phyloP scores from a whole-genome alignment of 1,140 invertebrate genomes.

The Drosophila kanapiae region DNA sequence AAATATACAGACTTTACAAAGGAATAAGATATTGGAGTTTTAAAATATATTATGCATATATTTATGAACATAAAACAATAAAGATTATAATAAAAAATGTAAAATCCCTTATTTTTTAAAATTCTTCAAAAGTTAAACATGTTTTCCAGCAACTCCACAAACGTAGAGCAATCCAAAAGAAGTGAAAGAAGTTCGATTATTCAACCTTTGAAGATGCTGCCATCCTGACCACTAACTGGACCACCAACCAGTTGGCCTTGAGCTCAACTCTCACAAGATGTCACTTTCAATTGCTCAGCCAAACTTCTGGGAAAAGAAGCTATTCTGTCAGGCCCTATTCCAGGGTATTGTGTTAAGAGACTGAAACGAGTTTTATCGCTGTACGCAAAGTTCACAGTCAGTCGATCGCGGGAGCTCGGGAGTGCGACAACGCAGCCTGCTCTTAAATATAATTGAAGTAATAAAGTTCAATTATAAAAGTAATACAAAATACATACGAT shows the following conservation, averaged over 20 bases:
- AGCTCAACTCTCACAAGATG: neutral
- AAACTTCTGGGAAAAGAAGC: neutral
- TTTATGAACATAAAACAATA: too few relatives aligned
- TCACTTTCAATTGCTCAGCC: too few relatives aligned
- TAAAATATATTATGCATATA: too few relatives aligned
- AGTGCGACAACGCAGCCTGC: constrained; percentile 32
- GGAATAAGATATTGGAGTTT: too few relatives aligned
- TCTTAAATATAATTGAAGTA: constrained; percentile 11
- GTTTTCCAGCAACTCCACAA: neutral
- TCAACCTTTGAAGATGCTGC: constrained; percentile 9
- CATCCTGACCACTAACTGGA: constrained; percentile 14
- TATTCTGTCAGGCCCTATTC: constrained; percentile 31
- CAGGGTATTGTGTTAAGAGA: constrained; percentile 17
- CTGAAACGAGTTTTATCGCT: constrained; percentile 31
- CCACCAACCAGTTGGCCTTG: constrained; percentile 20
- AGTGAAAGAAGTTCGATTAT: neutral
- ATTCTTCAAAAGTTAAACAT: neutral
- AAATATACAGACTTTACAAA: too few relatives aligned
- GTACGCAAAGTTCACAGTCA: constrained; percentile 20
- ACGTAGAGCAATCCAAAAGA: neutral
- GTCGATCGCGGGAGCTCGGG: constrained; percentile 42
- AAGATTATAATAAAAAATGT: too few relatives aligned
- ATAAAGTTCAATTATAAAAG: neutral
- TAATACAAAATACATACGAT: neutral
- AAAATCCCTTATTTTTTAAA: neutral